These are phyloP conservation scores for Chaunax sp. DNA, from an alignment of 2,797 vertebrate species.

Conservation along the genomic window DNA sequence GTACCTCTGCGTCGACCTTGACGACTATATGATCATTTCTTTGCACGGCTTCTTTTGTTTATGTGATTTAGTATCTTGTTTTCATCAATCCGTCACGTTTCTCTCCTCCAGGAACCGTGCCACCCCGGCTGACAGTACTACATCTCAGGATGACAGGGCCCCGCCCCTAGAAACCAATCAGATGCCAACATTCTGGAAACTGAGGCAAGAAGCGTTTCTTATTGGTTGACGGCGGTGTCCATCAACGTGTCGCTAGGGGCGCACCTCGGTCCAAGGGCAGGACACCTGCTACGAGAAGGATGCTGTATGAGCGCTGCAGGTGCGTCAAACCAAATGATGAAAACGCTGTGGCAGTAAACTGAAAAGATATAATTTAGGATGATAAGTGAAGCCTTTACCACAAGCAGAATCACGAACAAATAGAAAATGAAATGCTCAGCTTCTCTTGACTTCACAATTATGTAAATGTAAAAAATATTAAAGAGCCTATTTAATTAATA, in stretches of 20 bases:
- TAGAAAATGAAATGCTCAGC: too few relatives aligned
- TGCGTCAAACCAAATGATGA: slow-evolving; percentile 28
- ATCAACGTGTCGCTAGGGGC: slow-evolving; percentile 66
- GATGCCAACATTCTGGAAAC: slow-evolving; percentile 21
- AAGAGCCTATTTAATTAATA: too few relatives aligned
- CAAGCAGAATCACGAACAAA: too few relatives aligned
- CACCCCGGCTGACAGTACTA: slow-evolving; percentile 77
- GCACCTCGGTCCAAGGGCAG: slow-evolving; percentile 68
- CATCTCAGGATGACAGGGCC: slow-evolving; percentile 63
- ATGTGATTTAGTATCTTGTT: slow-evolving; percentile 55
- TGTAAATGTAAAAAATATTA: too few relatives aligned
- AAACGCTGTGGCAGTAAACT: neutral
- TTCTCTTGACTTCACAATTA: too few relatives aligned
- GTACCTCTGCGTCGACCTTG: slow-evolving; percentile 71
- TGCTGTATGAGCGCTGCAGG: slow-evolving; percentile 68
- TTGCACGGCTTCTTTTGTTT: slow-evolving; percentile 57
- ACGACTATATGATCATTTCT: slow-evolving; percentile 72
- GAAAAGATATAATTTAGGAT: neutral
- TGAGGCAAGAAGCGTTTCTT: slow-evolving; percentile 20
- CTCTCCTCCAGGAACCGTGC: slow-evolving; percentile 76
- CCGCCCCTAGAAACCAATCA: slow-evolving; percentile 86
- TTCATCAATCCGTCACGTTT: slow-evolving; percentile 74
- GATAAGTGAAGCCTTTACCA: neutral
- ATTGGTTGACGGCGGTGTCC: slow-evolving; percentile 68
- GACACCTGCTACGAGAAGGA: slow-evolving; percentile 75